Evolutionary conservation across 2,888 invertebrate species (phyloP).

Genomic region (Griposia aprilina): DNA sequence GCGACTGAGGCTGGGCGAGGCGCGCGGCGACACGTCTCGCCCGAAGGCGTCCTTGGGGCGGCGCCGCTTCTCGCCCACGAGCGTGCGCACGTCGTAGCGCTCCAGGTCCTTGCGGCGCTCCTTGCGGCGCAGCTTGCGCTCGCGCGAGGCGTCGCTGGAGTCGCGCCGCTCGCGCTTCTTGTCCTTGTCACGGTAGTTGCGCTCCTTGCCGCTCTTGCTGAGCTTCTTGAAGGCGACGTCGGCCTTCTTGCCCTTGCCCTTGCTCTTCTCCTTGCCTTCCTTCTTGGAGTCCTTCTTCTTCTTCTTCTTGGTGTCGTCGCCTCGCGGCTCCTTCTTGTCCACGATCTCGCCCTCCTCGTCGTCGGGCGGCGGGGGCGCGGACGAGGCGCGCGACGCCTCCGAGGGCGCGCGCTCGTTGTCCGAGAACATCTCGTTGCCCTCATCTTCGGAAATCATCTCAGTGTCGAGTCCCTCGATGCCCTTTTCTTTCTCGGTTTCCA

Average conservation of each 20-base stretch:
- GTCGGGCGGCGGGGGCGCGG: constrained; percentile 77
- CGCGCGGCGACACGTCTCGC: constrained; percentile 91
- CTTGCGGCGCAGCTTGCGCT: constrained; percentile 83
- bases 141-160: constrained; percentile 70
- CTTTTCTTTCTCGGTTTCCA: constrained; percentile 82
- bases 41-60: constrained; percentile 94
- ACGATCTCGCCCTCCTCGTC: constrained; percentile 91
- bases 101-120: constrained; percentile 94
- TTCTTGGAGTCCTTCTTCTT: constrained; percentile 90
- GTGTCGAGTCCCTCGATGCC: constrained; percentile 92
- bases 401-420: constrained; percentile 88
- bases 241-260: constrained; percentile 89
- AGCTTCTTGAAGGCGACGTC: constrained; percentile 94
- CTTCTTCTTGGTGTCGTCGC: constrained; percentile 84
- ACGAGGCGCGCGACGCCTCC: constrained; percentile 81
- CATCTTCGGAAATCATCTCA: constrained; percentile 94
- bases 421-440: constrained; percentile 92
- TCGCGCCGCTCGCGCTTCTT: constrained; percentile 72
- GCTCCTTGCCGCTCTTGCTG: constrained; percentile 91
- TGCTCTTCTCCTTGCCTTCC: constrained; percentile 83
- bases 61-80: constrained; percentile 93
- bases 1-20: constrained; percentile 65
- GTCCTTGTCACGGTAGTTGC: constrained; percentile 91
- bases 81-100: constrained; percentile 95
- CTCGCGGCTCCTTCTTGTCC: constrained; percentile 79